Percentiles rank a stretch among this genome's conserved stretches.
Evolutionary conservation across 2,888 invertebrate species (phyloP).

Genomic region (Tribolium freemani): DNA sequence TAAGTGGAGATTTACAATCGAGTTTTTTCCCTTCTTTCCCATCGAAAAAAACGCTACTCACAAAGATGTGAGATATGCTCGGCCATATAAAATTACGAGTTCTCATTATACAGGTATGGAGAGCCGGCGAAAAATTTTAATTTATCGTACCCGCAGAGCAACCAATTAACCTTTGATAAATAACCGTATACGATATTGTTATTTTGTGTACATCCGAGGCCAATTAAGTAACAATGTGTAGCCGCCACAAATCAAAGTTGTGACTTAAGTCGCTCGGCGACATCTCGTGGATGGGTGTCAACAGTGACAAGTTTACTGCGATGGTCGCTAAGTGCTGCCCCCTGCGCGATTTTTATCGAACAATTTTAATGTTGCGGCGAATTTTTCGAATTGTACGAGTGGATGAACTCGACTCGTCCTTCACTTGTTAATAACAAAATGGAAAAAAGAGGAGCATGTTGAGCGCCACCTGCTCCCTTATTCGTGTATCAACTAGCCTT

Average conservation of each 20-base stretch:
- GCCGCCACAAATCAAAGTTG: not conserved
- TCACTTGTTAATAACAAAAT: slow-evolving; percentile 42
- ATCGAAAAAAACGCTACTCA: slow-evolving; percentile 9
- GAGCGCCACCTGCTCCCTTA: slow-evolving; percentile 45
- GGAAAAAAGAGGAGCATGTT: slow-evolving; percentile 36
- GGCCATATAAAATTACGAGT: slow-evolving; percentile 24
- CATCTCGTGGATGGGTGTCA: not conserved
- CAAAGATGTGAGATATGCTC: slow-evolving; percentile 40
- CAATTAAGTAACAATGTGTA: not conserved
- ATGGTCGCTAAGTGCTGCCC: slow-evolving; percentile 19
- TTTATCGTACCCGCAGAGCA: slow-evolving; percentile 29
- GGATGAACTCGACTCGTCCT: slow-evolving; percentile 34
- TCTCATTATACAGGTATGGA: slow-evolving; percentile 35
- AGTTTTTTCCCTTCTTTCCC: slow-evolving; percentile 14
- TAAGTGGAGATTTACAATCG: slow-evolving; percentile 22
- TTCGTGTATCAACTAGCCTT: not conserved
- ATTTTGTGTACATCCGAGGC: not conserved
- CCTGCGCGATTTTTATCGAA: slow-evolving; percentile 1
- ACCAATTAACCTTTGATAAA: slow-evolving; percentile 37
- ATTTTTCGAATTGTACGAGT: slow-evolving; percentile 20
- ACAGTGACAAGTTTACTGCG: not conserved
- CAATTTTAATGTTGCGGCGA: not conserved
- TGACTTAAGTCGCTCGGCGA: not conserved
- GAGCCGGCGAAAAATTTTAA: slow-evolving; percentile 18
- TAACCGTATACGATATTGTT: slow-evolving; percentile 34